Percentiles rank a stretch among this genome's conserved stretches.
These are phyloP conservation scores for Chaetodon trifasciatus DNA, from an alignment of 2,797 vertebrate species.

Conservation along the genomic window DNA sequence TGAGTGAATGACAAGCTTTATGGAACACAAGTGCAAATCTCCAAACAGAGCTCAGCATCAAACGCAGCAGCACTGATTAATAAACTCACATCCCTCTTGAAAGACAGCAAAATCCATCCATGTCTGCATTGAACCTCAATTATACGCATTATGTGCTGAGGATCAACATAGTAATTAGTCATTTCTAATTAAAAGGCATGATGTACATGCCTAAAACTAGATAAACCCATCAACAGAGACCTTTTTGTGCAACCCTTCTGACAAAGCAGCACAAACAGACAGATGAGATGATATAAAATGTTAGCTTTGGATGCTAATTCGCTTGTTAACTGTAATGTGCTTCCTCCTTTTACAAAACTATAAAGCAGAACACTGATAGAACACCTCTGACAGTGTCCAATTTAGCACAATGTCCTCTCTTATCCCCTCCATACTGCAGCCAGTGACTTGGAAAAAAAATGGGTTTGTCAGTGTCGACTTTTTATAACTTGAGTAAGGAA, in stretches of 20 bases:
- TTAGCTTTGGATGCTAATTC: constrained; percentile 43
- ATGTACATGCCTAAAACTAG: constrained; percentile 40
- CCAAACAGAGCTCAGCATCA: constrained; percentile 24
- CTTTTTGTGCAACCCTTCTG: constrained; percentile 23
- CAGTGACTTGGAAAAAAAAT: constrained; percentile 42
- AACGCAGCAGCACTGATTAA: constrained; percentile 31
- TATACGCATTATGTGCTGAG: constrained; percentile 50
- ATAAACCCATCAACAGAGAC: constrained; percentile 48
- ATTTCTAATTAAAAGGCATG: constrained; percentile 60
- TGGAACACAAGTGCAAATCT: constrained; percentile 27
- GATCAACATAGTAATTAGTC: constrained; percentile 66
- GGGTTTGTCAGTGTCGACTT: constrained; percentile 48
- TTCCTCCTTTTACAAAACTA: constrained; percentile 35
- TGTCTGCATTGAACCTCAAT: constrained; percentile 56
- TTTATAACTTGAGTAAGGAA: constrained; percentile 61
- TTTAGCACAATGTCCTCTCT: constrained; percentile 38
- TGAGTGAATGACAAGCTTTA: constrained; percentile 18
- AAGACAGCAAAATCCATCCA: constrained; percentile 52
- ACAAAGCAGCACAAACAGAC: constrained; percentile 35
- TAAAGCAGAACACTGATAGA: constrained; percentile 35
- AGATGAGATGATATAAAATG: constrained; percentile 30
- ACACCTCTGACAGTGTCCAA: constrained; percentile 52
- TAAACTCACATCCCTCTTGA: constrained; percentile 46
- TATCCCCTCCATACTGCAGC: constrained; percentile 21
- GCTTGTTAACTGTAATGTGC: constrained; percentile 20